Percentiles rank a stretch among this genome's conserved stretches.
phyloP scores from a whole-genome alignment of 2,113 vertebrate genomes.

The Scopus umbretta region DNA sequence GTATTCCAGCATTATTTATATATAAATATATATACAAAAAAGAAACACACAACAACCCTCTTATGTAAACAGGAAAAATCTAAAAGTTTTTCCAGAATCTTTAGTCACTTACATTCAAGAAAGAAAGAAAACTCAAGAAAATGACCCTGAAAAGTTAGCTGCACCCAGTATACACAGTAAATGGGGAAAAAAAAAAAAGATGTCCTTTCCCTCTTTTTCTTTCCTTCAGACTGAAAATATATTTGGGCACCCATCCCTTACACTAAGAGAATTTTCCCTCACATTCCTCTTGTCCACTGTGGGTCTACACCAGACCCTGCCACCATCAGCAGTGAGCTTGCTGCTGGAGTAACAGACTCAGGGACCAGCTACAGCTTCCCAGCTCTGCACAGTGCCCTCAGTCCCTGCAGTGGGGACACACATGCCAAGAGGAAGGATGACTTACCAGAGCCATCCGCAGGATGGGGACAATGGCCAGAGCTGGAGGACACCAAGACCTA shows the following conservation, averaged over 20 bases:
- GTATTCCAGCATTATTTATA: background rate
- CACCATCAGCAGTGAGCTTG: background rate
- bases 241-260: background rate
- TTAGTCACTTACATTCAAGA: background rate
- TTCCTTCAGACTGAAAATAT: background rate
- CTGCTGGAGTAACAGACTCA: background rate
- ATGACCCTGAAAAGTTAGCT: background rate
- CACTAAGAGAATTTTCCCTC: background rate
- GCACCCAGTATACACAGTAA: background rate
- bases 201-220: background rate
- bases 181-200: background rate
- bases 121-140: background rate
- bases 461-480: fast-evolving
- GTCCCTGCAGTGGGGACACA: background rate
- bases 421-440: background rate
- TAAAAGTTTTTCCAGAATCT: constrained; percentile 39
- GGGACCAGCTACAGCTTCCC: background rate
- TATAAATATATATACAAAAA: background rate
- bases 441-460: background rate
- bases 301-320: background rate
- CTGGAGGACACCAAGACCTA: background rate
- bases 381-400: fast-evolving
- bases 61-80: constrained; percentile 21
- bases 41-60: background rate
- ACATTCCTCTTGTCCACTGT: background rate